These are phyloP conservation scores for Zele albiditarsus DNA, from an alignment of 2,888 invertebrate genomes.

Conservation along the genomic window DNA sequence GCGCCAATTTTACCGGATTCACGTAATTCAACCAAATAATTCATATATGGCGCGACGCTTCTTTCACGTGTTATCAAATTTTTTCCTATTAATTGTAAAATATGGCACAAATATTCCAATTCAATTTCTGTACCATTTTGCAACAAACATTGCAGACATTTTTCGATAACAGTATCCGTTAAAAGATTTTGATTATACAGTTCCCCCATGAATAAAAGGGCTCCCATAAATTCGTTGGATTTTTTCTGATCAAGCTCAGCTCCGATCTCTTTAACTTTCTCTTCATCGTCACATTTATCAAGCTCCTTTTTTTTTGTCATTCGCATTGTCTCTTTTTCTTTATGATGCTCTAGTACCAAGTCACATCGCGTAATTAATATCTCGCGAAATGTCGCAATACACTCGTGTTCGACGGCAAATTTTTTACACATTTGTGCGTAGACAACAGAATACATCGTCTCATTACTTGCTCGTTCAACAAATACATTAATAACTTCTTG, in stretches of 20 bases:
- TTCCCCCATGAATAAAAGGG: constrained; percentile 16
- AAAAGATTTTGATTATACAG: constrained; percentile 26
- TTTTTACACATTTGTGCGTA: constrained; percentile 27
- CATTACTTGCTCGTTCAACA: constrained; percentile 23
- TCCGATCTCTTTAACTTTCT: not conserved
- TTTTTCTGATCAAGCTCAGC: not conserved
- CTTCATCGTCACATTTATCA: not conserved
- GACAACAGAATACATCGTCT: not conserved
- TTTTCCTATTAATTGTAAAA: constrained; percentile 22
- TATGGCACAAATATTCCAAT: constrained; percentile 26
- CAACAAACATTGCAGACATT: constrained; percentile 12
- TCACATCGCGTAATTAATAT: not conserved
- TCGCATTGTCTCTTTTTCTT: not conserved
- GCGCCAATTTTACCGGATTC: not conserved
- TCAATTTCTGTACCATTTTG: not conserved
- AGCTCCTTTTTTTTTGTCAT: not conserved
- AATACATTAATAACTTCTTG: constrained; percentile 15
- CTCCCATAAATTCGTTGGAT: constrained; percentile 16
- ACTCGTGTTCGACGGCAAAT: constrained; percentile 1
- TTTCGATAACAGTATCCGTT: not conserved
- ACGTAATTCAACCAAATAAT: not conserved
- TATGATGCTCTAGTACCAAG: not conserved
- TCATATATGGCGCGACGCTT: not conserved
- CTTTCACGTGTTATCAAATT: constrained; percentile 11
- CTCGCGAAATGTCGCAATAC: constrained; percentile 9